Evolutionary conservation across 1,140 invertebrate species (phyloP), one percentile per base, ranked within the genome.

Genomic region (Rhagoletis pomonella): DNA sequence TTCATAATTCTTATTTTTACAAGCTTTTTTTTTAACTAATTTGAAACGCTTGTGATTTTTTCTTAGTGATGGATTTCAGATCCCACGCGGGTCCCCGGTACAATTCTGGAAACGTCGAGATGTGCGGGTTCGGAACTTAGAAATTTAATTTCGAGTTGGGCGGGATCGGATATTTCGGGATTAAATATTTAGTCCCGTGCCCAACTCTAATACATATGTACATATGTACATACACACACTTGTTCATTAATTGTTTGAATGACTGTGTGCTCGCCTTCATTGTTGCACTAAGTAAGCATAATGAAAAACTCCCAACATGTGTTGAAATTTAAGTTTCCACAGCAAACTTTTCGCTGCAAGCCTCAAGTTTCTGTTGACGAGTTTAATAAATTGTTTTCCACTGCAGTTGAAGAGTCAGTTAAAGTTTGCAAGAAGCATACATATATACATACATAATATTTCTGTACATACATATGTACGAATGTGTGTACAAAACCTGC

Each of bases 311-410:
- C 44, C 50, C 47, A n/a, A 81, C 73, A 81, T 81, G 73, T 81
- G 73, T 81, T 81, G 47, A 81, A 81, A 81, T 81, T 81, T 55
- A 81, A 81, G 44, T 81, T 81, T 81, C 47, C 14, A 55, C n/a
- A 55, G 73, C 73, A 55, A 81, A 81, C 73, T 81, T 81, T 81
- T 55, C 73, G 47, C 73, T 81, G 19, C 73, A 55, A 55, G 73
- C 50, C 73, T 81, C 73, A 55, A 81, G 73, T 58, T 55, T 55
- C 73, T 42, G 73, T 81, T 81, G 73, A 81, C 73, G 73, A 81
- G 73, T 81, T 81, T 50, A 81, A 81, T 81, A 55, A 81, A 81
- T 81, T 81, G 73, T 81, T 81, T 81, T 81, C 47, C 73, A 58
- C 73, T 81, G 73, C 55, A 55, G 44, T 50, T 81, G 47, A 81